Base-by-base conservation (phyloP, 2,113 vertebrate genomes). In the Dendrocopos noguchii region DNA sequence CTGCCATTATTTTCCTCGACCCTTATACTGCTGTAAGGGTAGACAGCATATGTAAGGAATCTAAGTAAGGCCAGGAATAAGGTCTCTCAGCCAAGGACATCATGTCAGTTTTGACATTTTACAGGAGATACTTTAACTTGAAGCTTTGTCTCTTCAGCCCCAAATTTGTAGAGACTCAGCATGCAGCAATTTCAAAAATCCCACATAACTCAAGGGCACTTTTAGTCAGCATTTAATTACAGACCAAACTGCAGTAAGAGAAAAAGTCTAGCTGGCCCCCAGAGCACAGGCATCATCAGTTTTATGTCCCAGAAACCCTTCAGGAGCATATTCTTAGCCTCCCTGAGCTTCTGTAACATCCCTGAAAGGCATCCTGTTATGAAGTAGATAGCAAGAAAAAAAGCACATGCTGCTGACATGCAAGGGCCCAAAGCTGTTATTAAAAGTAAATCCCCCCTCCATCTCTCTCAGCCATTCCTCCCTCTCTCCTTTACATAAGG, bases 281-380 rank as follows among this genome's bases (percentile, higher is more conserved):
- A 66, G 87, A 92, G 60, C 71, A 87, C 46, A 91, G 60, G 47
- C 47, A 50, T 92, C 87, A 85, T 85, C 72, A 79, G 53, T 93
- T 87, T 90, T 83, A 57, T 63, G 70, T 63, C 83, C 74, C 82
- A 90, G 53, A 94, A 95, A 78, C 61, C 75, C 78, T 91, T 77
- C 63, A 88, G 83, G 61, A 72, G 60, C 9, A 3, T 84, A 92
- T 95, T 95, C 95, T 96, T 79, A 96, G 81, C 60, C 50, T 76
- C 53, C 92, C 85, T 87, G 44, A 94, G 47, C 61, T 93, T 82
- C 80, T 90, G 57, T 29, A 80, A 36, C 53, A 68, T 50, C 65
- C 84, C 85, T 88, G 47, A 95, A 96, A 96, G 80, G 90, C 88
- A 94, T 91, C 36, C 84, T 87, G 68, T 91, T 89, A 59, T 55